These are phyloP conservation scores for Philaethria dido DNA, from an alignment of 2,888 invertebrate genomes.

Conservation along the genomic window DNA sequence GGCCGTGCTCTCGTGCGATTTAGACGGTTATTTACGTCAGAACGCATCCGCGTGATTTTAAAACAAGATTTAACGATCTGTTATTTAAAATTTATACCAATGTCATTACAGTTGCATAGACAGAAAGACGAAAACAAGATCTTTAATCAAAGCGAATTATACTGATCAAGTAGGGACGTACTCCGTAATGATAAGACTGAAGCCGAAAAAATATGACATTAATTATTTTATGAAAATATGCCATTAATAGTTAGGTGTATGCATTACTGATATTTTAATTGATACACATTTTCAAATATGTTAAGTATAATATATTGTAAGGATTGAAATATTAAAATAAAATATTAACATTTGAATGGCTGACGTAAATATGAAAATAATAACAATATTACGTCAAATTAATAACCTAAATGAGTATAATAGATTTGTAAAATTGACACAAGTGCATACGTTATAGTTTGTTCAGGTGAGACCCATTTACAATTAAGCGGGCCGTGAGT, in stretches of 20 bases:
- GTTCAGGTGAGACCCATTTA: slow-evolving; percentile 39
- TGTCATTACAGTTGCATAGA: slow-evolving; percentile 41
- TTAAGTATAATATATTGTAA: too few species aligned
- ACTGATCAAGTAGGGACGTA: too few species aligned
- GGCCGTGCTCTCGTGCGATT: slow-evolving; percentile 59
- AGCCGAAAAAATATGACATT: too few species aligned
- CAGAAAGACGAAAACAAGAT: slow-evolving; percentile 33
- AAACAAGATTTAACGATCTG: slow-evolving; percentile 31
- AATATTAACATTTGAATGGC: neutral
- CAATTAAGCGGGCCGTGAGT: slow-evolving; percentile 28
- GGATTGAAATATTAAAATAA: slow-evolving; percentile 51
- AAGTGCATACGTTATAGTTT: slow-evolving; percentile 36
- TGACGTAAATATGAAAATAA: slow-evolving; percentile 25
- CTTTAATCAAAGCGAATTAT: too few species aligned
- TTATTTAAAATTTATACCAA: slow-evolving; percentile 39
- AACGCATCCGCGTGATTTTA: slow-evolving; percentile 47
- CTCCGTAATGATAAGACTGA: too few species aligned
- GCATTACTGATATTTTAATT: too few species aligned
- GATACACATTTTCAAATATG: too few species aligned
- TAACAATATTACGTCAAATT: slow-evolving; percentile 13
- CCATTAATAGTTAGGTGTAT: too few species aligned
- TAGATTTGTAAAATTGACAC: slow-evolving; percentile 26
- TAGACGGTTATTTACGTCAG: slow-evolving; percentile 67
- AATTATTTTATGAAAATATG: too few species aligned
- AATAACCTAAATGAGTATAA: slow-evolving; percentile 18